Base-by-base conservation (phyloP, 2,888 invertebrate genomes). In the Ophonus ardosiacus region DNA sequence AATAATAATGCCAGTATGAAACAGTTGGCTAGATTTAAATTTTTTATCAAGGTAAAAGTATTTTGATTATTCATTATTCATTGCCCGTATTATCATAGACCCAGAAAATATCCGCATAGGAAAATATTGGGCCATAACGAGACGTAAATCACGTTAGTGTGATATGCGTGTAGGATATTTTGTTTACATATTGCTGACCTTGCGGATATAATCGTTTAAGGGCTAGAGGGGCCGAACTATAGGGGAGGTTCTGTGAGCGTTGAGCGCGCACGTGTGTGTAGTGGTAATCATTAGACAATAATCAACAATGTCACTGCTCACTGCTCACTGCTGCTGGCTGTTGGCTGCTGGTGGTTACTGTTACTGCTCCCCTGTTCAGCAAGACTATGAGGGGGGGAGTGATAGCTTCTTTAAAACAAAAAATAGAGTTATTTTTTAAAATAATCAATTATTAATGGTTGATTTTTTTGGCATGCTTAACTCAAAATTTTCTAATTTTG, bases 211-310 rank as follows among this genome's bases (percentile, higher is more conserved):
- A 68, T 68, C 68, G 68, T 68, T 68, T 68, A 68, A 68, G 31
- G 68, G 38, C 68, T 68, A 31, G 21, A 63, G 63, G 31, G 21
- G 31, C 24, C 13, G 31, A 31, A 68, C 43, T 17, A 10, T 74
- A 74, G 71, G 71, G 71, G 71, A 74, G 17, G 43, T 13, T 15
- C 18, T 3, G 15, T 18, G 43, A n/a, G 15, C 43, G 17, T 63
- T 51, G 43, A n/a, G 31, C 18, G 31, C 18, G 18, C 18, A 43
- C 43, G 71, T 74, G 71, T 18, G 71, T 74, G 71, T 74, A 74
- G 40, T 74, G 71, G 71, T 74, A 74, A 74, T 74, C 71, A 74
- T 74, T 74, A 74, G 71, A 74, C 71, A 74, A 74, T 74, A 74
- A 74, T 74, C 71, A 74, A 74, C 71, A 74, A 21, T 74, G 71